Base-by-base conservation (phyloP, 2,888 invertebrate genomes). In the Leucophenga montana region DNA sequence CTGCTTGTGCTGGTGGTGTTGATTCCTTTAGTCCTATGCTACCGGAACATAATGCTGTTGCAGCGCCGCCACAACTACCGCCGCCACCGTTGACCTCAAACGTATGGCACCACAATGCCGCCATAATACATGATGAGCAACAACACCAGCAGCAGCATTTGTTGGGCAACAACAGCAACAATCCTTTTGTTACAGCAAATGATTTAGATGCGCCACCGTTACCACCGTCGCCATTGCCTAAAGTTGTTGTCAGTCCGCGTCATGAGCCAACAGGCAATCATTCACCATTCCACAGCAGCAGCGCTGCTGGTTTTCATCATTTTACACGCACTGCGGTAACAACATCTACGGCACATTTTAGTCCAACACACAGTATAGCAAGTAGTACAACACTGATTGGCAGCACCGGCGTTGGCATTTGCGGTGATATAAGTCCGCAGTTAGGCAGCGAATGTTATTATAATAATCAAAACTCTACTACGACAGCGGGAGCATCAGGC, bases 261-360 rank as follows among this genome's bases (percentile, higher is more conserved):
- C 83, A 82, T 66, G 86, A 89, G 62, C 73, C 62, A 20, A 69
- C 70, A 53, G 79, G 76, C 66, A 86, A 85, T 77, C 82, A 86
- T 76, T 87, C 88, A 77, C 87, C 88, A 86, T 88, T 88, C 85
- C 88, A 88, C 72, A 81, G 78, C 77, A 72, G 65, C 67, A 62
- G 22, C 1, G 64, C 67, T 39, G 64, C 67, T 48, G 39, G 61
- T 54, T 54, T 67, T n/a, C 74, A 67, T 61, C 62, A 75, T 48
- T 71, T 74, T 57, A 75, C 75, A 77, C 68, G 68, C 64, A 67
- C n/a, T 18, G 33, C 22, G 13, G 75, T 71, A 68, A 75, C 80
- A 18, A 57, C 54, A 20, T 6, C 72, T 27, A 71, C 73, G 44
- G 73, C 64, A 44, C 85, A 82, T 66, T 81, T 79, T 66, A 87